Percentiles rank a stretch among this genome's conserved stretches.
Conservation (phyloP, 2,113 vertebrate genomes). For the Mirza zaza region DNA sequence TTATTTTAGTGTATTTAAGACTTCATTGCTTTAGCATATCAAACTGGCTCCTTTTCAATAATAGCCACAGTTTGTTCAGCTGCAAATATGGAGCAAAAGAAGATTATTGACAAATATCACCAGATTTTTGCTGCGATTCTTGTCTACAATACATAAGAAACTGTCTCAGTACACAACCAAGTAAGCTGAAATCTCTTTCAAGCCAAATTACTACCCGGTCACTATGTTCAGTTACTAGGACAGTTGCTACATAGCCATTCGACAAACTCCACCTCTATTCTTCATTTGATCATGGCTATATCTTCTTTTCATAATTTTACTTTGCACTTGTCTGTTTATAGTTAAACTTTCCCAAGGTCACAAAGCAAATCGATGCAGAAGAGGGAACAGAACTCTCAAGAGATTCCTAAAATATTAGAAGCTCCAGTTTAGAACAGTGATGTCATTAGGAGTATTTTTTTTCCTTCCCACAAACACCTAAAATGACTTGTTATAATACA, state of each 20-base stretch:
- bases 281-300: neutral
- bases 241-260: neutral
- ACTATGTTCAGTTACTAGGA: neutral
- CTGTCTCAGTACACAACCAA: neutral
- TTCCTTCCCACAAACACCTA: slow-evolving; percentile 44
- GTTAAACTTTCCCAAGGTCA: slow-evolving; percentile 46
- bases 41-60: neutral
- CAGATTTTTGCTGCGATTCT: neutral
- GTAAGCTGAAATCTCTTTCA: neutral
- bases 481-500: slow-evolving; percentile 52
- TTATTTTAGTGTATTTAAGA: neutral
- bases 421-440: slow-evolving; percentile 45
- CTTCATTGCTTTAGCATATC: neutral
- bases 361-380: neutral
- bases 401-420: slow-evolving; percentile 42
- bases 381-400: neutral
- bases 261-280: neutral
- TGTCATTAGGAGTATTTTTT: neutral
- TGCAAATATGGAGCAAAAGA: neutral
- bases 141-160: neutral
- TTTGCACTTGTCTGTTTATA: slow-evolving; percentile 2
- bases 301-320: neutral
- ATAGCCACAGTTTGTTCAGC: slow-evolving; percentile 4
- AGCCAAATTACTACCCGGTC: neutral
- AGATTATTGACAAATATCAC: neutral